Base-by-base conservation (phyloP, 2,113 vertebrate species). In the Riparia riparia region DNA sequence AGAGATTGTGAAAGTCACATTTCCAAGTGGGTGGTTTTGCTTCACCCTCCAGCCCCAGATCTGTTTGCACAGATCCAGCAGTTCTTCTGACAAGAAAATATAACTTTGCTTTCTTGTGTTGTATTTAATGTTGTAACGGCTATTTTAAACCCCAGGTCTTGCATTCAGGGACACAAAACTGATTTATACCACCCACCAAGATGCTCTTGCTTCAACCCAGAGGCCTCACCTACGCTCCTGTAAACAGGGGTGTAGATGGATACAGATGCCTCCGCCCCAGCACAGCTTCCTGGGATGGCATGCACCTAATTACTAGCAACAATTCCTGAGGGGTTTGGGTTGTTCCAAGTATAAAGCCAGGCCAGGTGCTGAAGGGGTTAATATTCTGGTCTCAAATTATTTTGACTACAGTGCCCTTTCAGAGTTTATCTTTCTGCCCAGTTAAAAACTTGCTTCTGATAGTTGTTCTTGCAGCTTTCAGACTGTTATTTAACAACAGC, bases 191-290 rank as follows among this genome's bases (percentile, higher is more conserved):
- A 83, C 42, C 58, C 61, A 86, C 31, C 8, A 7, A 41, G 63
- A 56, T 54, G 51, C 29, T 42, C 64, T 65, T 93, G 39, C 66
- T 73, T 66, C 58, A 74, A 18, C 17, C 20, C 32, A 66, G 54
- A 81, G 47, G 66, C 80, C 79, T 53, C 44, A 63, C 53, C 60
- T 14, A 42, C 6, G 12, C 47, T n/a, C 37, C 22, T 2, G 56
- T 96, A 95, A 96, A 97, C 92, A 96, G 79, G 95, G 95, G 84
- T 72, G 90, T 80, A 89, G 81, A 90, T 83, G 10, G 80, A 63
- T 32, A 7, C 29, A 47, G 41, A 42, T 0, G 17, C 51, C 96
- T 82, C 95, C 88, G 0, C 89, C 87, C 86, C 44, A 19, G 72
- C 28, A 63, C 24, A 94, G 56, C 64, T 93, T 86, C 64, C 76